phyloP scores from a whole-genome alignment of 1,140 invertebrate genomes.

The Hermetia illucens region DNA sequence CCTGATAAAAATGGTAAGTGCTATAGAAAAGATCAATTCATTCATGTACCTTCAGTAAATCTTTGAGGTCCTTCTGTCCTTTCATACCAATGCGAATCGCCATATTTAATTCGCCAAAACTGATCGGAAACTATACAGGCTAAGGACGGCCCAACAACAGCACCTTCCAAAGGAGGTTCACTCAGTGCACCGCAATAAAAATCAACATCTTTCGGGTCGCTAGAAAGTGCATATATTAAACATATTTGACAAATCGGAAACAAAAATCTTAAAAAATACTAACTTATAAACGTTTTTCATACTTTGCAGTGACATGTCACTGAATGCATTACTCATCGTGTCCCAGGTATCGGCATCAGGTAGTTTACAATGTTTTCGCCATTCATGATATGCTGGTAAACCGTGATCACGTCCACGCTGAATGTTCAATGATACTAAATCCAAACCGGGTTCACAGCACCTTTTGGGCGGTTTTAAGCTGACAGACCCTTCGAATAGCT shows the following conservation, averaged over 20 bases:
- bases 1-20: neutral
- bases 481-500: slow-evolving; percentile 48
- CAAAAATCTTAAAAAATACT: slow-evolving; percentile 9
- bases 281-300: slow-evolving; percentile 52
- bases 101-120: slow-evolving; percentile 61
- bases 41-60: slow-evolving; percentile 49
- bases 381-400: slow-evolving; percentile 61
- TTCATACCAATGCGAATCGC: slow-evolving; percentile 83
- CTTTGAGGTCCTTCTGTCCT: slow-evolving; percentile 43
- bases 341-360: slow-evolving; percentile 51
- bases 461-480: slow-evolving; percentile 13
- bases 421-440: slow-evolving; percentile 75
- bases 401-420: slow-evolving; percentile 82
- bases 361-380: slow-evolving; percentile 60
- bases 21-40: neutral
- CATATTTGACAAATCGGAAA: slow-evolving; percentile 1
- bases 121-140: slow-evolving; percentile 77
- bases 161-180: slow-evolving; percentile 49
- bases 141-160: slow-evolving; percentile 69
- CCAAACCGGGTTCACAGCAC: slow-evolving; percentile 54
- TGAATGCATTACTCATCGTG: slow-evolving; percentile 51
- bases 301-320: slow-evolving; percentile 41
- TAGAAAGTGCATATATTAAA: slow-evolving; percentile 18
- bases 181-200: slow-evolving; percentile 73
- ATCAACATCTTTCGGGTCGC: slow-evolving; percentile 69